Evolutionary conservation across 2,888 invertebrate genomes (phyloP), one percentile per base, ranked within the genome.

Genomic region (Lycia hirtaria): DNA sequence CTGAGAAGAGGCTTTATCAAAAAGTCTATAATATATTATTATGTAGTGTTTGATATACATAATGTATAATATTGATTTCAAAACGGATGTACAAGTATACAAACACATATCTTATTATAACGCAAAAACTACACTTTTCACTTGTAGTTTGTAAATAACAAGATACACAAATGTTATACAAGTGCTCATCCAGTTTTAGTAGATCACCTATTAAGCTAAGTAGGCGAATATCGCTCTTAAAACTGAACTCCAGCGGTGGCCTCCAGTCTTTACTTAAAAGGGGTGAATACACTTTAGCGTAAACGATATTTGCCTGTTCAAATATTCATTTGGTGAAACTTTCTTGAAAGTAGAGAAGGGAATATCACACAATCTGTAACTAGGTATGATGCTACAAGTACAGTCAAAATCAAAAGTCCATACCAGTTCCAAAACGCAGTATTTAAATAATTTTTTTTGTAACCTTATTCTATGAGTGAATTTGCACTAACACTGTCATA

Each of bases 211-310:
- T 28, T 52, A 33, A 44, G 48, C 55, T 41, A 60, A 57, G 53
- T 56, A 53, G 22, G 19, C 35, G 30, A 48, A 44, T 52, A 61
- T 51, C 52, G 22, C 48, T 35, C 20, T 57, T 65, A 76, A 79
- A 81, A 84, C 84, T 87, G 87, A 87, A 87, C 84, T 83, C 78
- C 41, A 30, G 79, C 76, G 80, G 81, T 78, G 80, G 76, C 84
- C 87, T 55, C 56, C 60, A 45, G 57, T 38, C 40, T 80, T 69
- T 82, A 81, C 88, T 88, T 90, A 89, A 90, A 89, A 88, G 89
- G 88, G 89, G 88, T 90, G 88, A 89, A 86, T 81, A 87, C 82
- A 87, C 84, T 87, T 87, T 75, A 75, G 64, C 73, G 75, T 81
- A 83, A 87, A 85, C 75, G 81, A 73, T 73, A 70, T 74, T 73